Conservation (phyloP, 1,140 invertebrate genomes). For the Lepidurus arcticus region DNA sequence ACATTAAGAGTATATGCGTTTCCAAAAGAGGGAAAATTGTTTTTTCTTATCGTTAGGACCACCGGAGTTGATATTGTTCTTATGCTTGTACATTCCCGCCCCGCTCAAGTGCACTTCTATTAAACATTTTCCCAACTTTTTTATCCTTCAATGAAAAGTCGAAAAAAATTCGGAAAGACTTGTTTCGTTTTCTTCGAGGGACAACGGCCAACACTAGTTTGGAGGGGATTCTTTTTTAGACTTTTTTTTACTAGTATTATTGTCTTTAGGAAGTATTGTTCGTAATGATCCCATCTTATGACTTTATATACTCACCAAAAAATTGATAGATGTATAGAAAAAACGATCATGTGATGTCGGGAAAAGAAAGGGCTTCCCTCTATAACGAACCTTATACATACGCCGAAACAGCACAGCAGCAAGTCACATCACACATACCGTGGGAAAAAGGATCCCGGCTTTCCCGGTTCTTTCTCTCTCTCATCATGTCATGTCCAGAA, state of each 20-base stretch:
- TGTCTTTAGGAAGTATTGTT: neutral
- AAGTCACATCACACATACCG: neutral
- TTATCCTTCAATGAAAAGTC: too few relatives aligned
- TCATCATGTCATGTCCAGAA: conserved; percentile 14
- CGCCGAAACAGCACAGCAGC: neutral
- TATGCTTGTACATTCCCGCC: too few relatives aligned
- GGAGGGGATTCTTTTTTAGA: too few relatives aligned
- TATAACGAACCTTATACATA: neutral
- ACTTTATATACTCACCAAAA: conserved; percentile 16
- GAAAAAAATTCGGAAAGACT: too few relatives aligned
- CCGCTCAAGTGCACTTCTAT: too few relatives aligned
- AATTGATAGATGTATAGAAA: neutral
- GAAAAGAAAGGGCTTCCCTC: neutral
- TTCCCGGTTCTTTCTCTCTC: neutral
- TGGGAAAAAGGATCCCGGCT: conserved; percentile 13
- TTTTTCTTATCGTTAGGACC: too few relatives aligned
- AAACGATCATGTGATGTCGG: neutral
- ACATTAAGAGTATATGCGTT: too few relatives aligned
- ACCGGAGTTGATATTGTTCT: too few relatives aligned
- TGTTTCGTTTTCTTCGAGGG: too few relatives aligned
- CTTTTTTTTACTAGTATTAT: neutral
- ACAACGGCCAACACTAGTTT: too few relatives aligned
- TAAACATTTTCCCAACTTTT: too few relatives aligned
- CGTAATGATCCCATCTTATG: neutral
- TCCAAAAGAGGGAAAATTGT: too few relatives aligned